Percentiles rank a stretch among this genome's conserved stretches.
Conservation (phyloP, 2,113 vertebrate genomes). For the Dipodomys spectabilis region DNA sequence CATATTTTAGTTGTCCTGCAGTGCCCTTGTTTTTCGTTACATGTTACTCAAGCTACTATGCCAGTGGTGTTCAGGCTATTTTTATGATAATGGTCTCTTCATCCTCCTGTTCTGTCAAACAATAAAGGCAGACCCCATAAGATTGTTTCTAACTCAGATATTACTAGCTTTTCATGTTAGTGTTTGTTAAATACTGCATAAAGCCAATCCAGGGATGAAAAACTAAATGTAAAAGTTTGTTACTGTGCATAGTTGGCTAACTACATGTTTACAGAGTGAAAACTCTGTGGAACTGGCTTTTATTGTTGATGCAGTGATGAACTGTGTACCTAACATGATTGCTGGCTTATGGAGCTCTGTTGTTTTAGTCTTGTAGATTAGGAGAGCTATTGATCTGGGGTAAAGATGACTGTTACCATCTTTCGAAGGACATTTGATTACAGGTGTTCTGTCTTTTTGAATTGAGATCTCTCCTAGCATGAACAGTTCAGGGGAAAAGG, state of each 20-base stretch:
- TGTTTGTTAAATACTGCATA: conserved; percentile 7
- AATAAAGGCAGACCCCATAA: background rate
- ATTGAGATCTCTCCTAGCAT: background rate
- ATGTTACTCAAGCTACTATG: conserved; percentile 30
- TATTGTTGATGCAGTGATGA: conserved; percentile 1
- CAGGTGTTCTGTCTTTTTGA: conserved; percentile 25
- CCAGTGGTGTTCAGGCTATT: background rate
- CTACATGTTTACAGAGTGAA: conserved; percentile 2
- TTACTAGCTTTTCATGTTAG: conserved; percentile 12
- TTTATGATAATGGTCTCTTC: background rate
- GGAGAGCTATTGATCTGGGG: background rate
- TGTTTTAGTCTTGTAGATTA: conserved; percentile 27
- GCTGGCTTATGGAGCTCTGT: background rate
- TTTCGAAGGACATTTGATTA: background rate
- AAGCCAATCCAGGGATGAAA: conserved; percentile 15
- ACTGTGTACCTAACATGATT: background rate
- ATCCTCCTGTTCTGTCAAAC: background rate
- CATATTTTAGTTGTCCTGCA: conserved; percentile 33
- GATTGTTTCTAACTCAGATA: background rate
- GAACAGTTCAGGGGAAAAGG: background rate
- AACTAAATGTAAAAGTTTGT: conserved; percentile 20
- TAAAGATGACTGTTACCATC: conserved; percentile 20
- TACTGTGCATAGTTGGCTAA: background rate
- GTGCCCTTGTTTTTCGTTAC: background rate
- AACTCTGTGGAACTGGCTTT: background rate